Evolutionary conservation across 2,113 vertebrate species (phyloP).

Genomic region (Cheilinus undulatus): DNA sequence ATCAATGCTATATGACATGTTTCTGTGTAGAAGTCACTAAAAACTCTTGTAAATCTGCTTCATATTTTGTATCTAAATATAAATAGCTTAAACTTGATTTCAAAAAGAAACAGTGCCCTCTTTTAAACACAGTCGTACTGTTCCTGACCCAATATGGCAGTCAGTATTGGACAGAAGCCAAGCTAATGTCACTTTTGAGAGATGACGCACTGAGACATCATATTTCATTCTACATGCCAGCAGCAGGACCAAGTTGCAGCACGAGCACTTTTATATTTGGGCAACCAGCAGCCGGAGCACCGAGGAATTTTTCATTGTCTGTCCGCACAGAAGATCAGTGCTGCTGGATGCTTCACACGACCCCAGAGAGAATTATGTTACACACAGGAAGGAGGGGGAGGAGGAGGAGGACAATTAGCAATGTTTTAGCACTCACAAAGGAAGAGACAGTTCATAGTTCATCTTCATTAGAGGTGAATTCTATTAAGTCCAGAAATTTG

Average conservation of each 20-base stretch:
- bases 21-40: no score
- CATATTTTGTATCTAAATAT: no score
- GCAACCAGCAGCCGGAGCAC: not conserved
- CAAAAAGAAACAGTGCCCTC: no score
- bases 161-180: not conserved
- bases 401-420: slow-evolving; percentile 2
- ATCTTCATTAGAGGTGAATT: no score
- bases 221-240: not conserved
- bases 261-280: not conserved
- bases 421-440: not conserved
- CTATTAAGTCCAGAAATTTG: no score
- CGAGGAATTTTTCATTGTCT: slow-evolving; percentile 20
- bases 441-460: not conserved
- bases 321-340: not conserved
- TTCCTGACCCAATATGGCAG: not conserved
- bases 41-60: no score
- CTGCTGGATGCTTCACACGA: not conserved
- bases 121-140: not conserved
- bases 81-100: no score
- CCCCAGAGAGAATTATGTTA: not conserved
- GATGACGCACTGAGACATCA: not conserved
- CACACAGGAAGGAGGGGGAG: not conserved
- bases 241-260: slow-evolving; percentile 27
- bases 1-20: no score
- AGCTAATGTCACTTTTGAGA: not conserved